Percentiles rank a stretch among this genome's conserved stretches.
Evolutionary conservation across 2,888 invertebrate species (phyloP).

Genomic region (Automeris io): DNA sequence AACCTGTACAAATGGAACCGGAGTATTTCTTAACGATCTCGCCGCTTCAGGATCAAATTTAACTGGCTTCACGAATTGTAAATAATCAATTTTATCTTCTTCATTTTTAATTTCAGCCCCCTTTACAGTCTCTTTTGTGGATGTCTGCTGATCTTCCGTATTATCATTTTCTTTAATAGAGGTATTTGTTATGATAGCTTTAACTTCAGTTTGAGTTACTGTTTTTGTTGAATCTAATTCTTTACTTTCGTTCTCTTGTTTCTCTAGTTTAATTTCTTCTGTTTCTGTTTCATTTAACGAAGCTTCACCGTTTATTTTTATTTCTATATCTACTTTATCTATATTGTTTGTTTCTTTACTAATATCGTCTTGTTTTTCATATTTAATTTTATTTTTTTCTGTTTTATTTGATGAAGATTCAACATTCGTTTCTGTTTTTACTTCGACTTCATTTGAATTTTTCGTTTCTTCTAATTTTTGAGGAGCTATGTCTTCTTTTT

Average conservation of each 20-base stretch:
- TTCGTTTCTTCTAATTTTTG: background rate
- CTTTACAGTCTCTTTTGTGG: background rate
- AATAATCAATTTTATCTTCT: conserved; percentile 8
- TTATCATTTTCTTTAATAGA: background rate
- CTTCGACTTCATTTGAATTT: background rate
- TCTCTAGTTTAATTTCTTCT: background rate
- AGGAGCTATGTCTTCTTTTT: background rate
- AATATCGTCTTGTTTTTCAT: no score
- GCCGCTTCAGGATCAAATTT: conserved; percentile 25
- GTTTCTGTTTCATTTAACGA: background rate
- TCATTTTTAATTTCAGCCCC: conserved; percentile 2
- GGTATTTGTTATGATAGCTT: conserved; percentile 1
- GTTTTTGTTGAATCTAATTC: conserved; percentile 2
- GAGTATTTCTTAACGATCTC: conserved; percentile 9
- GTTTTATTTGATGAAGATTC: background rate
- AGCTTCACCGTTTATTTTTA: background rate
- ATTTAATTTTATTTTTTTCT: background rate
- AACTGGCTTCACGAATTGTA: conserved; percentile 18
- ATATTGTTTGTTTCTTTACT: background rate
- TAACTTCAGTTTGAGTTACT: conserved; percentile 2
- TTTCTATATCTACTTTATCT: background rate
- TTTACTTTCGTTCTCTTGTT: background rate
- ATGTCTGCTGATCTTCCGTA: background rate
- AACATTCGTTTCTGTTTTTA: no score
- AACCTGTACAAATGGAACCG: conserved; percentile 11